A percentile compares a stretch with the other conserved stretches of the same genome.
These are phyloP conservation scores for Myzus persicae DNA, from an alignment of 1,140 invertebrate species.

Conservation along the genomic window DNA sequence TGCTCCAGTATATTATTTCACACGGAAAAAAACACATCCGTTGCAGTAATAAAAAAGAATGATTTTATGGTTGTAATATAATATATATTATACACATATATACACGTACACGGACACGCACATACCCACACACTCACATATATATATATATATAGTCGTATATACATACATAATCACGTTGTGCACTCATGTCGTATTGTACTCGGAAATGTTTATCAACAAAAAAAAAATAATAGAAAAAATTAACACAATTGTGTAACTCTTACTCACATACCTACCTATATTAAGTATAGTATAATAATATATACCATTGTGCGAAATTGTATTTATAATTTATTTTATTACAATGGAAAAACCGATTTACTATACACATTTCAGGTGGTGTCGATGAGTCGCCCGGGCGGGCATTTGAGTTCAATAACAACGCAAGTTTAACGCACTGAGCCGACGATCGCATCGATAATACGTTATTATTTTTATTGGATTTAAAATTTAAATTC, in stretches of 20 bases:
- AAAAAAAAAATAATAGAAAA: neutral
- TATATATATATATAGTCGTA: too few species aligned
- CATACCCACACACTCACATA: too few species aligned
- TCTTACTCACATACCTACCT: neutral
- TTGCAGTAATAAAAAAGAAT: neutral
- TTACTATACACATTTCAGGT: neutral
- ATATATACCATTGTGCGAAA: neutral
- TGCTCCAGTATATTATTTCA: neutral
- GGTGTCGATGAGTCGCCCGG: neutral
- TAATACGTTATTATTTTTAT: neutral
- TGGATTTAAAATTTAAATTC: neutral
- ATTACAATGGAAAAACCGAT: neutral
- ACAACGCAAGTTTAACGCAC: neutral
- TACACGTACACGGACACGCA: too few species aligned
- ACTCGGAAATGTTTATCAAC: neutral
- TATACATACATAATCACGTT: neutral
- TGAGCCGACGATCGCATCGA: neutral
- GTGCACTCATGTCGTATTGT: neutral
- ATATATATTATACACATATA: neutral
- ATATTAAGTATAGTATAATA: neutral
- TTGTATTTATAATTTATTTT: constrained; percentile 1
- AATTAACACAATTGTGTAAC: neutral
- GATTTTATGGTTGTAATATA: neutral
- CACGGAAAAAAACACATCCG: neutral
- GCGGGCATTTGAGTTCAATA: neutral